Evolutionary conservation across 2,113 vertebrate genomes (phyloP), one percentile per base, ranked within the genome.

Genomic region (Syngnathoides biaculeatus): DNA sequence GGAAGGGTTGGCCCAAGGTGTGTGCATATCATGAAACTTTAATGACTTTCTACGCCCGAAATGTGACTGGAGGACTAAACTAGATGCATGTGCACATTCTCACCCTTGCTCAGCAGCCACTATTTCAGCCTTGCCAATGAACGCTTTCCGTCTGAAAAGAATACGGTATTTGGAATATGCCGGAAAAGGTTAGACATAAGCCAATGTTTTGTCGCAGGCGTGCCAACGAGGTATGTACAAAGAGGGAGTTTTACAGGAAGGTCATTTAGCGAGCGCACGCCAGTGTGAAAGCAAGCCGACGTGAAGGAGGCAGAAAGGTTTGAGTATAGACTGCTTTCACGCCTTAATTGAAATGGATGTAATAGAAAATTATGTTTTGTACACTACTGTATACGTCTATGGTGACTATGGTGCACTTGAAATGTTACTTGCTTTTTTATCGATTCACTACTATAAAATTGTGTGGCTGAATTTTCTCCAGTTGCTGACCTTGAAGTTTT

Each of bases 11-110:
- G 65, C 61, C 60, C 68, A 63, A 79, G 78, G 39, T 62, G 68
- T 85, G 76, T 71, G 72, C 81, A 79, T 74, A 72, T 85, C 76
- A 80, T 89, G 82, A 81, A 81, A 84, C 84, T 88, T 87, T 86
- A 82, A 88, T 88, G 84, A 75, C 68, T 74, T 83, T 71, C 45
- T 69, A 26, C 42, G 20, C 64, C 57, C 64, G 68, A 65, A 60
- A 69, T 82, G 73, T 69, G 67, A 73, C 77, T 72, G 59, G 47
- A 74, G 48, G 69, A 76, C 67, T 56, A 50, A 69, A 58, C 47
- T 79, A 78, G 69, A 82, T 69, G 63, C 30, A 27, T 75, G 66
- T 48, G 58, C 9, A 10, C 52, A 5, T 22, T 55, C 12, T 14
- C 52, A 55, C 52, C 52, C 0, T 55, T 55, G 22, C 26, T 26